These are phyloP conservation scores for Geophilus truncorum DNA, from an alignment of 2,888 invertebrate species.

Conservation along the genomic window DNA sequence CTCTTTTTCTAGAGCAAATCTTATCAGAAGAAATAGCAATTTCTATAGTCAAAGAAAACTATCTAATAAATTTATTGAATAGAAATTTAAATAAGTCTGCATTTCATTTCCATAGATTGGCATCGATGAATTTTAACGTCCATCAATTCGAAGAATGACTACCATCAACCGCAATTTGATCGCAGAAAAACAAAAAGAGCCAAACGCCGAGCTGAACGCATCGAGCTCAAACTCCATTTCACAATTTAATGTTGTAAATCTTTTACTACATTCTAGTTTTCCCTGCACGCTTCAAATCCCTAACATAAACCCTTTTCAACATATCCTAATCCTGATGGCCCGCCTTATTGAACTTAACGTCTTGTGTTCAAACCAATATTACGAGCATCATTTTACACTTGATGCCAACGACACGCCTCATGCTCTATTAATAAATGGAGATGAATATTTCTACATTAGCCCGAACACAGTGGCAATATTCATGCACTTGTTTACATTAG, in stretches of 20 bases:
- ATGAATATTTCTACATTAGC: not conserved
- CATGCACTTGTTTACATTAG: constrained; percentile 5
- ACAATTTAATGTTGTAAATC: constrained; percentile 14
- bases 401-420: constrained; percentile 3
- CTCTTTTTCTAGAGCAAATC: not conserved
- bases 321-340: constrained; percentile 15
- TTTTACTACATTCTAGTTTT: constrained; percentile 3
- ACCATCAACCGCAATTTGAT: not conserved
- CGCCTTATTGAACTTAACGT: constrained; percentile 11
- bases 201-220: not conserved
- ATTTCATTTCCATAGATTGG: constrained; percentile 13
- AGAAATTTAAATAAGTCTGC: not conserved
- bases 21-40: constrained; percentile 1
- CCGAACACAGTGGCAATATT: not conserved
- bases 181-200: not conserved
- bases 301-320: constrained; percentile 10
- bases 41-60: not conserved
- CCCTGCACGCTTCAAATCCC: not conserved
- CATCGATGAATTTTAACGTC: constrained; percentile 17
- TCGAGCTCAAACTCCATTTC: not conserved
- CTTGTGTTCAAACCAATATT: constrained; percentile 7
- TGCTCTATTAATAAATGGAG: constrained; percentile 17
- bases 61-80: constrained; percentile 4
- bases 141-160: not conserved
- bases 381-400: not conserved